Conservation (phyloP, 2,888 invertebrate species). For the Agrilus biguttatus region DNA sequence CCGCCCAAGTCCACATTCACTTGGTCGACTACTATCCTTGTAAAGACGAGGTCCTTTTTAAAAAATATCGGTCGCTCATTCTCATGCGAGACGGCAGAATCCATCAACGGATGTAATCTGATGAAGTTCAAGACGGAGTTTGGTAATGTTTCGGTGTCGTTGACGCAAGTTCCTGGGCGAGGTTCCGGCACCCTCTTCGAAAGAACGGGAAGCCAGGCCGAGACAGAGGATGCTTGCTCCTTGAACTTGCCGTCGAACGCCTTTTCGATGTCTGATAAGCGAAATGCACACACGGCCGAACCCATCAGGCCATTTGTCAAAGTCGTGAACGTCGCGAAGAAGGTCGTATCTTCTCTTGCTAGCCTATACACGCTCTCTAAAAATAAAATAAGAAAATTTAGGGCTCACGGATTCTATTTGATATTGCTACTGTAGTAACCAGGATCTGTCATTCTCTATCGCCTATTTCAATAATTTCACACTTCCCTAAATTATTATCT, state of each 20-base stretch:
- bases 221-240: conserved; percentile 83
- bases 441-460: too few species aligned
- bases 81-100: conserved; percentile 87
- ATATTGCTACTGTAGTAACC: too few species aligned
- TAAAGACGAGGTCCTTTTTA: conserved; percentile 83
- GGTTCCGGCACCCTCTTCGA: conserved; percentile 84
- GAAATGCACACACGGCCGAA: conserved; percentile 94
- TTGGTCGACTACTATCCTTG: conserved; percentile 80
- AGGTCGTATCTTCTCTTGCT: conserved; percentile 75
- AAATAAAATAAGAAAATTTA: conserved; percentile 5
- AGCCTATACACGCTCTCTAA: conserved; percentile 92
- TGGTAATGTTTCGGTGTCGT: conserved; percentile 81
- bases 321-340: conserved; percentile 94
- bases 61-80: conserved; percentile 87
- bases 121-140: conserved; percentile 93
- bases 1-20: conserved; percentile 65
- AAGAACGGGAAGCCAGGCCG: conserved; percentile 90
- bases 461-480: too few species aligned
- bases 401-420: too few species aligned
- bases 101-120: conserved; percentile 93
- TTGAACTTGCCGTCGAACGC: conserved; percentile 93
- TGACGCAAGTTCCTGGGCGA: conserved; percentile 86
- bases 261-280: conserved; percentile 74
- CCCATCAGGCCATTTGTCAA: conserved; percentile 91
- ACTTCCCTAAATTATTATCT: too few species aligned